Conservation (phyloP, 2,888 invertebrate genomes). For the Drosophila borborema region DNA sequence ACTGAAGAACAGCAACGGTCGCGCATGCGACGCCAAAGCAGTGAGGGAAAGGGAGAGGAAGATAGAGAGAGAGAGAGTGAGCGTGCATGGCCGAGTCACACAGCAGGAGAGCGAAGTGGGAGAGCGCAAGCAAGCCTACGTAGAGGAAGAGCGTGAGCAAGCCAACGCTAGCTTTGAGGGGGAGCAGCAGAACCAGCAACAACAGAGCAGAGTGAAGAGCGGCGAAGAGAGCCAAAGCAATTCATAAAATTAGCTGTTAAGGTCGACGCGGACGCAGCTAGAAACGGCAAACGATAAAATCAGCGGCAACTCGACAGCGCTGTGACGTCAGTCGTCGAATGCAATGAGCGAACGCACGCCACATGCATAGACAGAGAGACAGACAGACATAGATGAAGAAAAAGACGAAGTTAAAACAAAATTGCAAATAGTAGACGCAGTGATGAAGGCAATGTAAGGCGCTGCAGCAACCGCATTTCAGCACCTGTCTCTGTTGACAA, state of each 20-base stretch:
- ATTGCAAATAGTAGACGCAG: slow-evolving; percentile 22
- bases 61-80: slow-evolving; percentile 19
- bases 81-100: slow-evolving; percentile 1
- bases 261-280: slow-evolving; percentile 47
- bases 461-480: slow-evolving; percentile 42
- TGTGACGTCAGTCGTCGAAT: slow-evolving; percentile 41
- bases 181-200: background rate
- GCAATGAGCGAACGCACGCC: slow-evolving; percentile 25
- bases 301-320: slow-evolving; percentile 29
- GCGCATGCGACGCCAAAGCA: slow-evolving; percentile 73
- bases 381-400: slow-evolving; percentile 1
- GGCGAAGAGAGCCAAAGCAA: slow-evolving; percentile 26
- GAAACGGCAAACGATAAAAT: slow-evolving; percentile 28
- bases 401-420: slow-evolving; percentile 3
- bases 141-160: slow-evolving; percentile 12
- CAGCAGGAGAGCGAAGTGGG: slow-evolving; percentile 16
- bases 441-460: slow-evolving; percentile 18
- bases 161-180: slow-evolving; percentile 15
- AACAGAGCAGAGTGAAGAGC: background rate
- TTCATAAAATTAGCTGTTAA: slow-evolving; percentile 59
- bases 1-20: slow-evolving; percentile 59
- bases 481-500: slow-evolving; percentile 65
- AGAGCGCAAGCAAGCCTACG: slow-evolving; percentile 5
- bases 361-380: slow-evolving; percentile 2
- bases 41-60: background rate